Evolutionary conservation across 2,797 vertebrate species (phyloP).

Genomic region (Sternotherus odoratus): DNA sequence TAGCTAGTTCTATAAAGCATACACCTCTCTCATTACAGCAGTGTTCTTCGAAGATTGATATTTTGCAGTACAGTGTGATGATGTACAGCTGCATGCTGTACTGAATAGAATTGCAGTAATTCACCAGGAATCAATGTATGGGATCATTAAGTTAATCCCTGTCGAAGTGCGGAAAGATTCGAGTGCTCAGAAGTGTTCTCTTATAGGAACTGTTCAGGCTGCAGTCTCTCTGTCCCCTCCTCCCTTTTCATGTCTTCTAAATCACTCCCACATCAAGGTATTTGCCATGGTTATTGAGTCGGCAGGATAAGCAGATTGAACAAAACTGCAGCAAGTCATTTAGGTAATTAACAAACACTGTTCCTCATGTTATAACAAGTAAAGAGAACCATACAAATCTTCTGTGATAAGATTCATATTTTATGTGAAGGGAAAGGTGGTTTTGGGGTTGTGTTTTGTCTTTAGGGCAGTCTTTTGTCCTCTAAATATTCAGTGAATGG

Average conservation of each 20-base stretch:
- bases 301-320: not conserved
- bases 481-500: not conserved
- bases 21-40: conserved; percentile 46
- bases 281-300: not conserved
- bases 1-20: conserved; percentile 49
- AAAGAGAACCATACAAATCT: conserved; percentile 5
- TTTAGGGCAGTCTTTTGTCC: not conserved
- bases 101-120: conserved; percentile 39
- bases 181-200: conserved; percentile 12
- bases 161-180: conserved; percentile 24
- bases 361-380: not conserved
- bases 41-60: conserved; percentile 53
- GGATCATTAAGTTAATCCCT: conserved; percentile 55
- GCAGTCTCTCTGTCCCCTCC: not conserved
- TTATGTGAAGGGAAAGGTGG: not conserved
- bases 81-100: conserved; percentile 2
- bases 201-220: conserved; percentile 10
- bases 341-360: not conserved
- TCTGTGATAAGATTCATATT: not conserved
- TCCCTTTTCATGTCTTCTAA: not conserved
- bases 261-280: not conserved
- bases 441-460: accelerated
- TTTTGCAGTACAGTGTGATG: conserved; percentile 29
- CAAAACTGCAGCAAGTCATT: conserved; percentile 14
- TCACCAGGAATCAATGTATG: conserved; percentile 31